Conservation (phyloP, 2,797 vertebrate species). For the Sternotherus odoratus region DNA sequence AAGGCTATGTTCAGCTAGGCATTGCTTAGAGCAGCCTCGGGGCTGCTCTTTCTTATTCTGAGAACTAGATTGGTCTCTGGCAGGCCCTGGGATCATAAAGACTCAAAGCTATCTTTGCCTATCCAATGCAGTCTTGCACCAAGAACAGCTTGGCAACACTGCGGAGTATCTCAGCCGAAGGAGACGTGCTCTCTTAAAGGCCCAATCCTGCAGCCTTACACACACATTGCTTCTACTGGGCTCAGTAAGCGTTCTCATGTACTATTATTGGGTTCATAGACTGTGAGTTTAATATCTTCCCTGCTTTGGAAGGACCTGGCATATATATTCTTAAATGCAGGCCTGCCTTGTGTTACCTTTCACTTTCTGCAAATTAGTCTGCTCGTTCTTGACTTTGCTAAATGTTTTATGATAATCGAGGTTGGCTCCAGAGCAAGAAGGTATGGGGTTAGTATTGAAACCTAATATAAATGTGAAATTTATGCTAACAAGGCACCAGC, state of each 20-base stretch:
- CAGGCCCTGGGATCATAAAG: neutral
- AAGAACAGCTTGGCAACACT: neutral
- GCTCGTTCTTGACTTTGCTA: neutral
- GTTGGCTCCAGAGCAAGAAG: neutral
- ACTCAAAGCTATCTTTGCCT: neutral
- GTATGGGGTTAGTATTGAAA: neutral
- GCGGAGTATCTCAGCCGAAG: neutral
- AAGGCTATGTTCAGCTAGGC: neutral
- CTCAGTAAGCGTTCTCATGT: neutral
- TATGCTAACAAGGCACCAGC: neutral
- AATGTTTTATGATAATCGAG: neutral
- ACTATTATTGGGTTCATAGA: neutral
- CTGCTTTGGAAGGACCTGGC: neutral
- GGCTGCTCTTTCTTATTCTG: neutral
- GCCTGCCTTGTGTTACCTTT: neutral
- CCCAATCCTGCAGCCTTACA: neutral
- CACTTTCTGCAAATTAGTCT: neutral
- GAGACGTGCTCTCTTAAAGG: neutral
- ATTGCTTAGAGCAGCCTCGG: neutral
- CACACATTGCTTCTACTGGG: neutral
- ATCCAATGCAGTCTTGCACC: neutral
- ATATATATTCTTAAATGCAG: neutral
- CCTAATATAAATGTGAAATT: neutral
- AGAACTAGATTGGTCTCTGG: neutral
- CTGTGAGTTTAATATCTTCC: neutral